Evolutionary conservation across 1,140 invertebrate genomes (phyloP), one percentile per base, ranked within the genome.

Genomic region (Drosophila equinoxialis): DNA sequence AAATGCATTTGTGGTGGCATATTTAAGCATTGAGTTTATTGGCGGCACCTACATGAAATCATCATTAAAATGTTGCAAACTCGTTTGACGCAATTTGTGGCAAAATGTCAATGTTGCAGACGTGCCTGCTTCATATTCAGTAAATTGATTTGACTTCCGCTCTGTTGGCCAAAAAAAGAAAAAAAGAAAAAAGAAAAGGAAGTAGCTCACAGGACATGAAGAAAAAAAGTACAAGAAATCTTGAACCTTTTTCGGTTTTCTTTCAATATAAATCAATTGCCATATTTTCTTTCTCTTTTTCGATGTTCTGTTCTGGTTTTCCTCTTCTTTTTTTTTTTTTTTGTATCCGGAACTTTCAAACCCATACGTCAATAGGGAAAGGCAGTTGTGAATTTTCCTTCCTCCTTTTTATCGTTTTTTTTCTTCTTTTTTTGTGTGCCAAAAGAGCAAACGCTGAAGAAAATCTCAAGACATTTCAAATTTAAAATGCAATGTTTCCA

Each of bases 401-500:
- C 7, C 30, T 30, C 6, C 30, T 6, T 30, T 30, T 30, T 30
- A 26, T 26, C 3, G 26, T 30, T 30, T 6, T 30, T 8, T 48
- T 20, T 23, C 5, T 10, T 20, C 14, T 51, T 51, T 51, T 51
- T 51, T 23, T 51, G 17, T 51, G 45, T 51, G 45, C 42, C 57
- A 60, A 59, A 48, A 76, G 39, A 54, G 20, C 35, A 70, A 63
- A 62, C 39, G 37, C 26, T 14, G 17, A 63, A 60, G 33, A 68
- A 71, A 89, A 90, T 85, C 85, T 90, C 85, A 89, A 89, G 84
- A 90, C 84, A 81, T 89, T 89, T 90, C 77, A 84, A 89, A 89
- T 89, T 89, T 89, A 89, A 89, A 89, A 89, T 90, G 85, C 81
- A 81, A 89, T 89, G 89, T 89, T 65, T 41, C 48, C 67, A 51